Conservation (phyloP, 2,888 invertebrate species). For the Trichacis sp. region DNA sequence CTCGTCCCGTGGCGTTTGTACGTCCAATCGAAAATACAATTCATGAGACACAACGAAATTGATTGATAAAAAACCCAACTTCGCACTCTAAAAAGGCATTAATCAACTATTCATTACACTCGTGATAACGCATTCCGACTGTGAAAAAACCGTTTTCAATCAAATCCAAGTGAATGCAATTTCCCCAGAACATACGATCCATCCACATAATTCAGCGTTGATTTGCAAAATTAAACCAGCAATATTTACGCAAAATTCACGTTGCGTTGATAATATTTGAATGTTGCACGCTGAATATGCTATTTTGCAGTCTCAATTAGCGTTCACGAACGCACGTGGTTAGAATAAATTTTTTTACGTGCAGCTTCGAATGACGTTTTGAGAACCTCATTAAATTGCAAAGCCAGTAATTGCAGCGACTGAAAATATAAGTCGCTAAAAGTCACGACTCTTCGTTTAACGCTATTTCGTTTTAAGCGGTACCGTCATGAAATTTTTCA, state of each 20-base stretch:
- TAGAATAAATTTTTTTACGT: constrained; percentile 11
- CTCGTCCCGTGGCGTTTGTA: background rate
- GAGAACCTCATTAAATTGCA: constrained; percentile 24
- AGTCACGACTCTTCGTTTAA: too few relatives aligned
- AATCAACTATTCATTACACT: background rate
- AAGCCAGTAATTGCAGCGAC: constrained; percentile 25
- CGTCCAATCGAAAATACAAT: background rate
- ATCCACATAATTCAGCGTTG: constrained; percentile 38
- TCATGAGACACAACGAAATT: background rate
- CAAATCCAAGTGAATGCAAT: background rate
- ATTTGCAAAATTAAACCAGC: constrained; percentile 46
- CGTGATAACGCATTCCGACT: too few relatives aligned
- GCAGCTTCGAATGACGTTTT: constrained; percentile 15
- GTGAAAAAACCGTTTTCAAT: too few relatives aligned
- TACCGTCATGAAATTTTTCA: too few relatives aligned
- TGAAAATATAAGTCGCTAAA: background rate
- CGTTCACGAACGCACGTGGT: constrained; percentile 17
- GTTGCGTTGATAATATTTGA: constrained; percentile 14
- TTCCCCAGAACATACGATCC: constrained; percentile 6
- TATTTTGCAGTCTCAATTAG: constrained; percentile 29
- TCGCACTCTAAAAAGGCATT: background rate
- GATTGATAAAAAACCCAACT: background rate
- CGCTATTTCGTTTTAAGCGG: too few relatives aligned
- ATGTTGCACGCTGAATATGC: constrained; percentile 41
- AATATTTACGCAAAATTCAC: constrained; percentile 49